Evolutionary conservation across 2,888 invertebrate genomes (phyloP).

Genomic region (Pardosa pseudoannulata): DNA sequence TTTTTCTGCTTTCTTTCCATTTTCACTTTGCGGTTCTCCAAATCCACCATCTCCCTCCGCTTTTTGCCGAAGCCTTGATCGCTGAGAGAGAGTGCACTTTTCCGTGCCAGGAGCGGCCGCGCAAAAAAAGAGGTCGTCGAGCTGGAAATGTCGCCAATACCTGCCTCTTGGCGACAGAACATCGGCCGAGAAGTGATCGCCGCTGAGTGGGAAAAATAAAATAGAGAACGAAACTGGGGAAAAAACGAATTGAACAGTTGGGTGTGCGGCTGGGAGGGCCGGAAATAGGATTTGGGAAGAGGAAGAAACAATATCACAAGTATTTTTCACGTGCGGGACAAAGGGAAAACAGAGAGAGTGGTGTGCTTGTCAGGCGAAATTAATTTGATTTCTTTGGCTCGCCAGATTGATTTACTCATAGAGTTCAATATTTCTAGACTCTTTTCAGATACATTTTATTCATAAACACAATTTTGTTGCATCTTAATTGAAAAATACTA

Average conservation of each 20-base stretch:
- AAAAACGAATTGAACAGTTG: conserved; percentile 52
- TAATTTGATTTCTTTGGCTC: too few species aligned
- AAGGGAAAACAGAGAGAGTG: neutral
- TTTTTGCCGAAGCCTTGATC: conserved; percentile 21
- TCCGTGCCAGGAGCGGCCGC: conserved; percentile 30
- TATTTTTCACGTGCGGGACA: neutral
- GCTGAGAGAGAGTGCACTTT: conserved; percentile 20
- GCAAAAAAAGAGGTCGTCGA: conserved; percentile 53
- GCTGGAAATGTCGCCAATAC: conserved; percentile 45
- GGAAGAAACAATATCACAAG: conserved; percentile 35
- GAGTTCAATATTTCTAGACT: too few species aligned
- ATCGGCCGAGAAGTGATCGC: neutral
- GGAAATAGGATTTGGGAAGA: conserved; percentile 41
- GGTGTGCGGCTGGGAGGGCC: conserved; percentile 67
- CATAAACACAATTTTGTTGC: too few species aligned
- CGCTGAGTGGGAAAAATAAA: conserved; percentile 1
- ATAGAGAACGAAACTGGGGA: conserved; percentile 33
- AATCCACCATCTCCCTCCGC: conserved; percentile 28
- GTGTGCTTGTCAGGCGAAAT: too few species aligned
- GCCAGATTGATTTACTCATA: too few species aligned
- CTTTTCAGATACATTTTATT: too few species aligned
- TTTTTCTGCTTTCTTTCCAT: conserved; percentile 27
- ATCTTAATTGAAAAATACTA: too few species aligned
- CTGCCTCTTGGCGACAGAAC: conserved; percentile 40
- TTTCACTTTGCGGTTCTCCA: neutral